A percentile compares a stretch with the other conserved stretches of the same genome.
Evolutionary conservation across 2,888 invertebrate species (phyloP).

Genomic region (Eupithecia centaureata): DNA sequence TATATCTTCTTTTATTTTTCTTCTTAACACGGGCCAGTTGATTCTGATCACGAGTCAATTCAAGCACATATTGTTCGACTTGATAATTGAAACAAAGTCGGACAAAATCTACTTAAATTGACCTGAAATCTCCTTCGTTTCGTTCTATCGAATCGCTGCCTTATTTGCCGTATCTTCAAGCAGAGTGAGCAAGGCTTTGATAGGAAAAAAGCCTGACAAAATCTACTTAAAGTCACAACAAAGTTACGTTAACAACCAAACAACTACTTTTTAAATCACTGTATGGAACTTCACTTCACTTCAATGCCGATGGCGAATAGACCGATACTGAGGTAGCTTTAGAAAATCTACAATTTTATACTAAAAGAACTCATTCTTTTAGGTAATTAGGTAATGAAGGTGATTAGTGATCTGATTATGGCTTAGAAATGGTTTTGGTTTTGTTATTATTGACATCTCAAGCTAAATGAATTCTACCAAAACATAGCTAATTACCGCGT

Average conservation of each 20-base stretch:
- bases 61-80: conserved; percentile 51
- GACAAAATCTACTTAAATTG: conserved; percentile 44
- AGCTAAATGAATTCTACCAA: neutral
- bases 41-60: conserved; percentile 34
- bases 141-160: neutral
- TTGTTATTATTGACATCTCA: neutral
- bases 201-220: conserved; percentile 43
- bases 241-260: neutral
- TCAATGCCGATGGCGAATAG: neutral
- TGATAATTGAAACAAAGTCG: conserved; percentile 43
- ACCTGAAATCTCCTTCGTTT: neutral
- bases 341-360: neutral
- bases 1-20: neutral
- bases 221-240: conserved; percentile 26
- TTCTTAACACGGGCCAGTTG: neutral
- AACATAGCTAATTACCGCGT: neutral
- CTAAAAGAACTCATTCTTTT: neutral
- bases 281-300: neutral
- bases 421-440: neutral
- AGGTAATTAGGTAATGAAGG: conserved; percentile 3
- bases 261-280: neutral
- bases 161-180: neutral
- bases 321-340: neutral
- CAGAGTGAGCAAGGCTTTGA: conserved; percentile 42
- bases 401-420: conserved; percentile 3